Conservation (phyloP, 2,113 vertebrate species). For the Macroglossus sobrinus region DNA sequence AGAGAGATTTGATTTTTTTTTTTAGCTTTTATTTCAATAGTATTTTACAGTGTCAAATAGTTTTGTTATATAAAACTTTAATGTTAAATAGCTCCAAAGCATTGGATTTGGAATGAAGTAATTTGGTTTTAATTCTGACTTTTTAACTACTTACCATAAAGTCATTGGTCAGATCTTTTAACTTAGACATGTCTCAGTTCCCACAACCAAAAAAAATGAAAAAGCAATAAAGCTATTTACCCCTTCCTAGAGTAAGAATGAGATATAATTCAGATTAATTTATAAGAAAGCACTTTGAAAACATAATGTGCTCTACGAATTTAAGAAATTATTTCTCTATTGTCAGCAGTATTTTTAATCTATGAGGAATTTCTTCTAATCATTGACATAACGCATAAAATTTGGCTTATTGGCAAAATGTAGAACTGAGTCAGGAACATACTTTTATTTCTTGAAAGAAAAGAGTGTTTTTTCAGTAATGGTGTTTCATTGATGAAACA, state of each 20-base stretch:
- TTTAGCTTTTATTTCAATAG: background rate
- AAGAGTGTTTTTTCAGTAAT: background rate
- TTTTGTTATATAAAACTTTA: constrained; percentile 11
- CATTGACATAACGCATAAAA: background rate
- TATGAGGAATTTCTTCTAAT: background rate
- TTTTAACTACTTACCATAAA: background rate
- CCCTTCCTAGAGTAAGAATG: background rate
- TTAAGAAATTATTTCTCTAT: background rate
- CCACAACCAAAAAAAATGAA: background rate
- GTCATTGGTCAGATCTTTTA: background rate
- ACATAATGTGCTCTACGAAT: background rate
- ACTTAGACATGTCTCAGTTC: background rate
- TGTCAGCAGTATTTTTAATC: background rate
- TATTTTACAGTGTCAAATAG: background rate
- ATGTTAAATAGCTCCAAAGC: background rate
- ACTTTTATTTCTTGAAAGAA: constrained; percentile 28
- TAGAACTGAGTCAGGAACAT: background rate
- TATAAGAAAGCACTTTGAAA: constrained; percentile 8
- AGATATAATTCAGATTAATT: background rate
- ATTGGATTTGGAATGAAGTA: background rate
- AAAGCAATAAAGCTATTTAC: background rate
- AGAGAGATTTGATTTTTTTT: background rate
- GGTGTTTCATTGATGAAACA: background rate
- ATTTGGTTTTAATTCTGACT: constrained; percentile 12
- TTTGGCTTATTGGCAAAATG: constrained; percentile 28